Conservation (phyloP, 2,113 vertebrate genomes). For the Amazona vittata region DNA sequence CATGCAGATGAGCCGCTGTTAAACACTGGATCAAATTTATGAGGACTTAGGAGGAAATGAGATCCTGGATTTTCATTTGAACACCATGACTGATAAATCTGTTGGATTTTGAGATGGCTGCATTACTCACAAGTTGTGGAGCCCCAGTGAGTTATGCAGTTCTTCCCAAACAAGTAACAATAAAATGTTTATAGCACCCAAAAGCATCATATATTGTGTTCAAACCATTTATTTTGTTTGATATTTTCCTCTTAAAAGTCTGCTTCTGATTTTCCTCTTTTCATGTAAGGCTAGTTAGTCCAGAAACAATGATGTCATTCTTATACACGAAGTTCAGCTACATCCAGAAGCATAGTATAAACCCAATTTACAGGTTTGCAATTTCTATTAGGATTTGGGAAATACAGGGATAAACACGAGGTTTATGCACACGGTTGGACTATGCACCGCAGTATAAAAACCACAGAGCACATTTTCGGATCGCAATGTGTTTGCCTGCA, state of each 20-base stretch:
- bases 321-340: background rate
- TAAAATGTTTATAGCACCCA: slow-evolving; percentile 50
- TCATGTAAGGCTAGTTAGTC: background rate
- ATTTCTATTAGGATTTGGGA: background rate
- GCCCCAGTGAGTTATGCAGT: slow-evolving; percentile 14
- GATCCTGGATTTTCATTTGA: slow-evolving; percentile 20
- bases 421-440: background rate
- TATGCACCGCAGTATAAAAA: background rate
- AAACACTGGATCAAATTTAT: background rate
- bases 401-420: background rate
- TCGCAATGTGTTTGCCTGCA: background rate
- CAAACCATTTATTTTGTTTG: slow-evolving; percentile 42
- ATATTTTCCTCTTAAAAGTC: slow-evolving; percentile 42
- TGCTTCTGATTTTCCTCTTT: slow-evolving; percentile 11
- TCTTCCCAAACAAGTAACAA: slow-evolving; percentile 52
- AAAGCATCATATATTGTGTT: slow-evolving; percentile 11
- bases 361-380: background rate
- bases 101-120: slow-evolving; percentile 15
- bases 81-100: slow-evolving; percentile 29
- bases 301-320: slow-evolving; percentile 41
- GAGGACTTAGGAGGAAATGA: slow-evolving; percentile 2
- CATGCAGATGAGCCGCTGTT: background rate
- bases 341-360: background rate
- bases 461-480: background rate
- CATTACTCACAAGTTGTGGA: slow-evolving; percentile 35